Base-by-base conservation (phyloP, 2,888 invertebrate species). In the Fabriciana adippe region DNA sequence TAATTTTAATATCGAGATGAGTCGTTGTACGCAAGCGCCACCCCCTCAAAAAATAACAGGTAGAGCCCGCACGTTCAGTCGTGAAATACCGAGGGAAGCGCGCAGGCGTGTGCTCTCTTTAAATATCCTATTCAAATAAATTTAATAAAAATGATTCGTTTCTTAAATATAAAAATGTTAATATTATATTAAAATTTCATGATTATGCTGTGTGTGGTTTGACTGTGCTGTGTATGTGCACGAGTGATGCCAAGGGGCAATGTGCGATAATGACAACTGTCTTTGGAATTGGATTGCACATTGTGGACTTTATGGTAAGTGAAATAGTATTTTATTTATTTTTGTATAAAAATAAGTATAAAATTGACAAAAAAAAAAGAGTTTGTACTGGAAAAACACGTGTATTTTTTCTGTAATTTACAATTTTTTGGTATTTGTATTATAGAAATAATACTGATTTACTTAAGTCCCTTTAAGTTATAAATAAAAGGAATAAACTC, bases 241-340 rank as follows among this genome's bases (percentile, higher is more conserved):
- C 82, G 77, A 72, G 84, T 84, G 81, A 89, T 90, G 90, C 83
- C 85, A 83, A 88, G 87, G 85, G 86, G 82, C 80, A 86, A 85
- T 87, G 85, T 86, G 89, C 88, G 88, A 88, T 85, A 89, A 88
- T 88, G 89, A 79, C 85, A 87, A 84, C 84, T 85, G 84, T 83
- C 76, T 84, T 75, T 87, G 85, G 86, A 81, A 88, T 87, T 90
- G 90, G 89, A 90, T 91, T 89, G 84, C 82, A 80, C 84, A 81
- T 78, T 89, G 88, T 83, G 82, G 86, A 78, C 76, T 86, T 76
- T 79, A 83, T 85, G 90, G 91, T 91, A 75, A 85, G 87, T 56
- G 48, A 5, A 47, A 31, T n/a, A 31, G 0, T 55, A 31, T 55
- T 14, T 35, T 15, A 3, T 0, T 2, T n/a, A n/a, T 41, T 41